These are phyloP conservation scores for Myripristis murdjan DNA, from an alignment of 2,797 vertebrate species.

Conservation along the genomic window DNA sequence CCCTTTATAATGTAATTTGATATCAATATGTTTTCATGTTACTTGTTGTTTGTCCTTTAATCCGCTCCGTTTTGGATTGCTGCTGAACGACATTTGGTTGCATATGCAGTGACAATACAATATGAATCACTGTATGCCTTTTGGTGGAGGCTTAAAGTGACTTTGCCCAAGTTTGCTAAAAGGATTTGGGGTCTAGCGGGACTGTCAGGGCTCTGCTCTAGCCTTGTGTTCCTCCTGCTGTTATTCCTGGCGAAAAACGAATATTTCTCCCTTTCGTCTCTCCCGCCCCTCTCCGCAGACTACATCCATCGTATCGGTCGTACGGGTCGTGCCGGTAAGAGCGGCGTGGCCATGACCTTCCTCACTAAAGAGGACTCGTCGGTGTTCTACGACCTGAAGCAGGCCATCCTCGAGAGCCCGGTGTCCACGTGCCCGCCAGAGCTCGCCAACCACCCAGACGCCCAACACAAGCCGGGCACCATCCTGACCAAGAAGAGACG, in stretches of 20 bases:
- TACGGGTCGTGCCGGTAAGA: constrained; percentile 97
- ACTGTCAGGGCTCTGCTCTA: background rate
- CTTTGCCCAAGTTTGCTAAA: background rate
- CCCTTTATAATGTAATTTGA: too few relatives aligned
- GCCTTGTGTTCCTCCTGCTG: too few relatives aligned
- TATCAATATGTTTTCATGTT: too few relatives aligned
- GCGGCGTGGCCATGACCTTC: constrained; percentile 96
- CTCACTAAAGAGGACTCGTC: constrained; percentile 97
- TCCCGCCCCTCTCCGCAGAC: constrained; percentile 78
- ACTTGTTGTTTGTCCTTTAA: too few relatives aligned
- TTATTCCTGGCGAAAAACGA: background rate
- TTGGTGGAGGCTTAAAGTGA: too few relatives aligned
- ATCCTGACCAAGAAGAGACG: constrained; percentile 99
- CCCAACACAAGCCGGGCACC: constrained; percentile 98
- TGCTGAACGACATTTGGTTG: too few relatives aligned
- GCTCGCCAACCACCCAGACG: constrained; percentile 96
- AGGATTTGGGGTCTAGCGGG: background rate
- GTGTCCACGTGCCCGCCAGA: constrained; percentile 97
- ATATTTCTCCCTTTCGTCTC: background rate
- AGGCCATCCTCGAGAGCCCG: constrained; percentile 97
- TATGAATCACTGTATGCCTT: background rate
- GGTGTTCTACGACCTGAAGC: constrained; percentile 98
- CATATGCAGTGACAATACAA: background rate
- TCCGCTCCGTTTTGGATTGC: too few relatives aligned
- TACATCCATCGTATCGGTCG: constrained; percentile 99